A percentile compares a stretch with the other conserved stretches of the same genome.
These are phyloP conservation scores for Pipistrellus nathusii DNA, from an alignment of 2,797 vertebrate genomes.

Conservation along the genomic window DNA sequence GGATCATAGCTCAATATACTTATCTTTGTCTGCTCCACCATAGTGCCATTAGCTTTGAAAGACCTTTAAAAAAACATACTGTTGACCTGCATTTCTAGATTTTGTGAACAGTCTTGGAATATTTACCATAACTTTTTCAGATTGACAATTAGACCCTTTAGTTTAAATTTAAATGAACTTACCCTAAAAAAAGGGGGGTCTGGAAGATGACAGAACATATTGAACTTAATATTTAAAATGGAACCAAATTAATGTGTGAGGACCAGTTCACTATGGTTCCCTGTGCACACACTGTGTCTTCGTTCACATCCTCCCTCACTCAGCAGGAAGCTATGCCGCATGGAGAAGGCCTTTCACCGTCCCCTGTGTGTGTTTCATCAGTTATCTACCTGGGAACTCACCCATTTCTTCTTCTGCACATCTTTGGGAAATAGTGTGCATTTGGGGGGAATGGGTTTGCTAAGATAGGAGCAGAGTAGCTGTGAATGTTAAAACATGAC, in stretches of 20 bases:
- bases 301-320: fast-evolving
- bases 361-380: too few relatives aligned
- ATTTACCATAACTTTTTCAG: neutral
- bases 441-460: neutral
- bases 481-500: fast-evolving
- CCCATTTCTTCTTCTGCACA: fast-evolving
- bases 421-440: neutral
- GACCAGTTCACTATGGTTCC: fast-evolving
- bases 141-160: neutral
- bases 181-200: too few relatives aligned
- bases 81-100: neutral
- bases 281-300: fast-evolving
- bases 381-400: neutral
- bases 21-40: neutral
- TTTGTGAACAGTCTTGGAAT: neutral
- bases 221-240: neutral
- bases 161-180: neutral
- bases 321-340: fast-evolving
- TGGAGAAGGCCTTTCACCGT: too few relatives aligned
- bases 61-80: neutral
- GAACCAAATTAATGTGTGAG: too few relatives aligned
- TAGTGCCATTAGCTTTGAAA: neutral
- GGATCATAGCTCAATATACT: neutral
- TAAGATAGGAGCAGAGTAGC: neutral
- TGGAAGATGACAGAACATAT: neutral